Conservation (phyloP, 2,888 invertebrate genomes). For the Strigamia maritima region DNA sequence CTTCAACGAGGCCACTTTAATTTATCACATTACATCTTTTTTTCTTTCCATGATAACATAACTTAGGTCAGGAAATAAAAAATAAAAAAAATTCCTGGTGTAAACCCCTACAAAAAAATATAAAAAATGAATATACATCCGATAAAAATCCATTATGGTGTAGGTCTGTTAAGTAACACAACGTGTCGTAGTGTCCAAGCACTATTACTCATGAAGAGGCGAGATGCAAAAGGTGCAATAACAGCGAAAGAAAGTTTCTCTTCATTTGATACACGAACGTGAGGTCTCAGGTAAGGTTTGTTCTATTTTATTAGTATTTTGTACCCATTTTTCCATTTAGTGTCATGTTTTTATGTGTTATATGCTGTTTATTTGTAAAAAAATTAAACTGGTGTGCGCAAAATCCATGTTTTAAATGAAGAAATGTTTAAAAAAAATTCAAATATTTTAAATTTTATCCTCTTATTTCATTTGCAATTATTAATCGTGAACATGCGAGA, state of each 20-base stretch:
- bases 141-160: conserved; percentile 28
- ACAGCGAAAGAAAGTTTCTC: background rate
- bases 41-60: background rate
- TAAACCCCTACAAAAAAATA: background rate
- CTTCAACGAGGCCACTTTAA: conserved; percentile 19
- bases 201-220: conserved; percentile 1
- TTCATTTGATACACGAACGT: background rate
- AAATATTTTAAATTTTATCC: too few relatives aligned
- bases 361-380: too few relatives aligned
- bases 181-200: background rate
- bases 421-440: too few relatives aligned
- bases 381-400: too few relatives aligned
- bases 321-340: background rate
- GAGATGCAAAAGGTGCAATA: background rate
- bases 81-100: background rate
- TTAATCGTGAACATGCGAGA: background rate
- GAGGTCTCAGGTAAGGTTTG: background rate
- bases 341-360: background rate
- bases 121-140: background rate
- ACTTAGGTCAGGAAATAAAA: background rate
- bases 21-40: conserved; percentile 23
- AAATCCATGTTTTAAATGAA: too few relatives aligned
- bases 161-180: conserved; percentile 16
- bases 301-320: background rate
- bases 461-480: background rate